A percentile compares a stretch with the other conserved stretches of the same genome.
Conservation (phyloP, 2,797 vertebrate species). For the Antrozous pallidus region DNA sequence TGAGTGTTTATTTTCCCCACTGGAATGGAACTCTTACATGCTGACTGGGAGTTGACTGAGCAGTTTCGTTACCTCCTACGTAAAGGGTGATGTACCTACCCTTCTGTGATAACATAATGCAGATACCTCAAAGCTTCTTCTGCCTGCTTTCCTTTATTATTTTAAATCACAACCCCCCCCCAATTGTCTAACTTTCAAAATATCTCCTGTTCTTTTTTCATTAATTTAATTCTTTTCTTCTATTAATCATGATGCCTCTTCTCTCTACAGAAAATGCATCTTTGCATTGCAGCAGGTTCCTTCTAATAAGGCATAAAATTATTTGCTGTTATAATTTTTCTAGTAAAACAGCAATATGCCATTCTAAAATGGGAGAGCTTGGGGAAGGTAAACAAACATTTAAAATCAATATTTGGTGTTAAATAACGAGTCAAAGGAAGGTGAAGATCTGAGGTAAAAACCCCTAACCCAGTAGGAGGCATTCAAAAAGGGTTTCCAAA, state of each 20-base stretch:
- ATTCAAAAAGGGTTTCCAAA: not conserved
- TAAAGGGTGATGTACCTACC: not conserved
- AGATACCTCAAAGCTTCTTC: not conserved
- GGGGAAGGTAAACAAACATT: not conserved
- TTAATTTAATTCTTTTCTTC: not conserved
- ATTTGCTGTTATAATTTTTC: not conserved
- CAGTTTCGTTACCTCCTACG: not conserved
- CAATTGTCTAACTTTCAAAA: not conserved
- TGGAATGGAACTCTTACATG: not conserved
- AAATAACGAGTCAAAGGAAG: not conserved
- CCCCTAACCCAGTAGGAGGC: not conserved
- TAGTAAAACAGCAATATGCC: not conserved
- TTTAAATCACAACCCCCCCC: not conserved
- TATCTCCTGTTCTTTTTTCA: not conserved
- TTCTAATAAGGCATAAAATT: not conserved
- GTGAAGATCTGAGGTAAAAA: not conserved
- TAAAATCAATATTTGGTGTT: not conserved
- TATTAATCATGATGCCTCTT: not conserved
- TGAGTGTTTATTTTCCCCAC: not conserved
- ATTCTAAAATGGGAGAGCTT: not conserved
- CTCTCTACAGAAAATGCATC: not conserved
- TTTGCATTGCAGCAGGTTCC: not conserved
- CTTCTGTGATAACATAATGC: not conserved
- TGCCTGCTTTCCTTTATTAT: not conserved
- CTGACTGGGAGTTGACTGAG: not conserved